Evolutionary conservation across 2,113 vertebrate species (phyloP).

Genomic region (Hepsetus odoe): DNA sequence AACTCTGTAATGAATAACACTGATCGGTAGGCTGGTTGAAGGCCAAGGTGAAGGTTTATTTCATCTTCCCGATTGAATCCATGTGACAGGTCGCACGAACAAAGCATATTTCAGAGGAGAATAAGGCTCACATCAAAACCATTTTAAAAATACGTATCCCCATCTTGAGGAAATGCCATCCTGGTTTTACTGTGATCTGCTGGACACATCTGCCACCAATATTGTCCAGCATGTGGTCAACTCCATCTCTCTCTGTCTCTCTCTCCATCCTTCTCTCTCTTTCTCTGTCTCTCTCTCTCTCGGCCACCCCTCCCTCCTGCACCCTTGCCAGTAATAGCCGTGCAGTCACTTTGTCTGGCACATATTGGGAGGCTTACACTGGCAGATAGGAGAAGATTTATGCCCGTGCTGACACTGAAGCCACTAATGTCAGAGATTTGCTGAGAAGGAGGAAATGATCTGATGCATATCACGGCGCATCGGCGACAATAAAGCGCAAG

Average conservation of each 20-base stretch:
- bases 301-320: neutral
- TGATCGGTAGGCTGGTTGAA: constrained; percentile 32
- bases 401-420: constrained; percentile 35
- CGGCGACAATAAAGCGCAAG: constrained; percentile 36
- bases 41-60: constrained; percentile 62
- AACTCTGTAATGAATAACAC: constrained; percentile 11
- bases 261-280: constrained; percentile 58
- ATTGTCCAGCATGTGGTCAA: constrained; percentile 84
- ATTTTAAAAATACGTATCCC: constrained; percentile 78
- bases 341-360: constrained; percentile 72
- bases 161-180: constrained; percentile 88
- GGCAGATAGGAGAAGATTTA: constrained; percentile 42
- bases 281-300: constrained; percentile 53
- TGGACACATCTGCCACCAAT: constrained; percentile 89
- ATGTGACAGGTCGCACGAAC: constrained; percentile 83
- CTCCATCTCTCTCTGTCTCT: constrained; percentile 55
- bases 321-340: constrained; percentile 58
- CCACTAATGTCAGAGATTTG: constrained; percentile 48
- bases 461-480: constrained; percentile 42
- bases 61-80: constrained; percentile 81
- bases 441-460: constrained; percentile 52
- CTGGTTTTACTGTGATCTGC: constrained; percentile 77
- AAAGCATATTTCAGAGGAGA: constrained; percentile 87
- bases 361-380: constrained; percentile 69
- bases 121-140: constrained; percentile 86